Evolutionary conservation across 2,888 invertebrate genomes (phyloP), one percentile per base, ranked within the genome.

Genomic region (Pherbina coryleti): DNA sequence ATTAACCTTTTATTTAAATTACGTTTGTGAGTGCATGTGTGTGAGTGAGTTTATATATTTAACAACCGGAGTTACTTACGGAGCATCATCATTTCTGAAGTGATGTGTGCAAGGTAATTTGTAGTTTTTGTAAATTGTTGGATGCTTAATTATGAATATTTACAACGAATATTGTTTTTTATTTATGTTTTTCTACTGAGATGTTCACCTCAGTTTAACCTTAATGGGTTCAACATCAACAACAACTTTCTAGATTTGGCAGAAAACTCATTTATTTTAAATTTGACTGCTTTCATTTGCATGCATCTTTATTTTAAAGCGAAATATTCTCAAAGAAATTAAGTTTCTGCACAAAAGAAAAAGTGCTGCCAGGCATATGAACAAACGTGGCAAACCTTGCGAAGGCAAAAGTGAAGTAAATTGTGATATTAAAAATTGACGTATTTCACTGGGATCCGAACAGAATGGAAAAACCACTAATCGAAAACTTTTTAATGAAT

Each of bases 241-340:
- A 31, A 4, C 31, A 5, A 4, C 5, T 3, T 31, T 31, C 31
- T 31, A n/a, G 31, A 31, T 51, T 17, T 51, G 2, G 60, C 22
- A 17, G n/a, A 22, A 69, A 69, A 69, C 51, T 69, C 49, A 49
- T 69, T 69, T 69, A 69, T n/a, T 69, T 51, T 51, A 11, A 51
- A 51, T 28, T 69, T 69, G 51, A 51, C 51, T 69, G 22, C 51
- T 25, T 51, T 69, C 69, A 28, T n/a, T 69, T 69, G 22, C 69
- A 69, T 69, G 69, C 17, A 51, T 31, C n/a, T 49, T 69, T 25
- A 69, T 69, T 51, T 69, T 28, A 9, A 17, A 17, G 8, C 28
- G 11, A n/a, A 19, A 7, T 25, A 69, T 17, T 69, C 51, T 22
- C 25, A 69, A 69, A 17, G 5, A 28, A 49, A 69, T 51, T 14